Base-by-base conservation (phyloP, 2,113 vertebrate species). In the Potamarius usumacintae region DNA sequence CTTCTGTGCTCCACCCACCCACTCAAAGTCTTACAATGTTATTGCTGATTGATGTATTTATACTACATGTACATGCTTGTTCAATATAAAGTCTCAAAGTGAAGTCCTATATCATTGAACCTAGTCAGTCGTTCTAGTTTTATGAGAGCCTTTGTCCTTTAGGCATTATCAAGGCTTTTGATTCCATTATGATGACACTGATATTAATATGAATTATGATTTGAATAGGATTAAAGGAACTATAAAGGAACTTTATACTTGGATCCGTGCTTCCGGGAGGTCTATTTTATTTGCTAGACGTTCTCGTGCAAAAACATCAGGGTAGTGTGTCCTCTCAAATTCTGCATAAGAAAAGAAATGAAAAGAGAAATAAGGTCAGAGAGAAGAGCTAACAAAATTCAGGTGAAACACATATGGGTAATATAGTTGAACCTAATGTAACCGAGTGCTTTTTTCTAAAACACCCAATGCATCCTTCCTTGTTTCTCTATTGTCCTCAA, bases 241-340 rank as follows among this genome's bases (percentile, higher is more conserved):
- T 71, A 30, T 7, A 8, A n/a, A 14, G 5, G 62, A 72, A 57
- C 1, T 18, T 53, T 74, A 27, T 89, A 96, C 96, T 95, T 97
- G 96, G 92, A 97, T 97, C 88, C 96, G 93, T 86, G 96, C 96
- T 88, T 97, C 96, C 14, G 96, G 96, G 76, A 97, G 92, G 90
- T 97, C 96, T 0, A 97, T 97, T 92, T 96, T 96, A 91, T 96
- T 96, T 14, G 96, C 96, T 91, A 97, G 84, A 90, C 95, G 94
- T 91, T 97, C 96, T 84, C 96, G 93, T 27, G 95, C 96, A 91
- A 97, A 97, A 86, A 97, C 96, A 84, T 97, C 96, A 60, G 96
- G 96, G 86, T 97, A 97, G 90, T 97, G 96, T 27, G 96, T 97
- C 88, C 96, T 93, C 90, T 97, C 96, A 92, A 97, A 97, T 91